A percentile compares a stretch with the other conserved stretches of the same genome.
Conservation (phyloP, 2,888 invertebrate species). For the Campoplex nolae region DNA sequence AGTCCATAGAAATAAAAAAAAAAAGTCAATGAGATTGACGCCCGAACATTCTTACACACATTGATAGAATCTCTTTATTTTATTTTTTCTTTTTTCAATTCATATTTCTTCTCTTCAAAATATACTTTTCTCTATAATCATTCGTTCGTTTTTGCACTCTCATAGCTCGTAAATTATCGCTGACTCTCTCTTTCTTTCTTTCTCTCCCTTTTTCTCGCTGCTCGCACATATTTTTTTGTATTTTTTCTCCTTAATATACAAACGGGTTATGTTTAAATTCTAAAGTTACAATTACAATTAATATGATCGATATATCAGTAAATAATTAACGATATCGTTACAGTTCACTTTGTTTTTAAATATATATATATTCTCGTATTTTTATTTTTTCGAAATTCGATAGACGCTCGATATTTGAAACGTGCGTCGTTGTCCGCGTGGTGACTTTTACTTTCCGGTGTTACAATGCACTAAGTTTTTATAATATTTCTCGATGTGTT, state of each 20-base stretch:
- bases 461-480: slow-evolving; percentile 43
- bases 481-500: slow-evolving; percentile 38
- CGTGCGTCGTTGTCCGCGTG: slow-evolving; percentile 66
- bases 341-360: slow-evolving; percentile 64
- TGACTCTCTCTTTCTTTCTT: slow-evolving; percentile 59
- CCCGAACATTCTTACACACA: slow-evolving; percentile 74
- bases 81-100: neutral
- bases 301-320: slow-evolving; percentile 70
- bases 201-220: slow-evolving; percentile 47
- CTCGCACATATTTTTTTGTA: slow-evolving; percentile 56
- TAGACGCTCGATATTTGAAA: slow-evolving; percentile 32
- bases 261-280: slow-evolving; percentile 73
- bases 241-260: slow-evolving; percentile 74
- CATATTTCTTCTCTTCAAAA: slow-evolving; percentile 39
- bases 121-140: slow-evolving; percentile 68
- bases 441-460: slow-evolving; percentile 62
- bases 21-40: slow-evolving; percentile 75
- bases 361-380: slow-evolving; percentile 25
- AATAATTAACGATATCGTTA: slow-evolving; percentile 69
- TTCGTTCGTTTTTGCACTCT: slow-evolving; percentile 48
- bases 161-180: slow-evolving; percentile 34
- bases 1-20: slow-evolving; percentile 79
- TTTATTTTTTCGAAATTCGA: slow-evolving; percentile 8
- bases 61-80: slow-evolving; percentile 35
- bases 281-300: slow-evolving; percentile 71